Evolutionary conservation across 2,797 vertebrate species (phyloP), one percentile per base, ranked within the genome.

Genomic region (Fundulus diaphanus): DNA sequence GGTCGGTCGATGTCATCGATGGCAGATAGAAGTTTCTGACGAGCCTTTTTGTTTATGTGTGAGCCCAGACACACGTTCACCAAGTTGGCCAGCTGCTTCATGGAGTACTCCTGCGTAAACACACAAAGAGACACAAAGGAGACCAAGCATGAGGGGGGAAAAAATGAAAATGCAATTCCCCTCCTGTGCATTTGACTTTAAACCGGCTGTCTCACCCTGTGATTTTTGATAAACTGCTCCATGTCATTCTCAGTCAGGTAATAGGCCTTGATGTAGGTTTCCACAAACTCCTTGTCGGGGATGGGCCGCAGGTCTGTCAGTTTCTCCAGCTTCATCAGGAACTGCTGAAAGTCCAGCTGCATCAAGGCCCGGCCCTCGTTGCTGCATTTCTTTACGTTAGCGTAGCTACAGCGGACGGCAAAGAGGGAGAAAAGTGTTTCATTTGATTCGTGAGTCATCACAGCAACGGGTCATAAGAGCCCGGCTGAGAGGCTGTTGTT

Each of bases 361-460:
- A 99, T 99, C 91, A 99, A 95, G 72, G 98, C 98, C 51, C 98
- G 97, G 56, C 98, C 98, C 90, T 99, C 98, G 51, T 99, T 99
- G 91, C 98, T 99, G 90, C 98, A 99, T 81, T 99, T 99, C 93
- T 99, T 99, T 76, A 99, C 98, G 6, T 98, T 99, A n/a, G 97
- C 97, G 15, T 99, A 99, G 79, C 98, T 99, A 3, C 72, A 69
- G 81, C 0, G 27, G 31, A 76, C 52, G 67, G 68, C 8, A 51
- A 52, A 56, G 11, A 9, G 1, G 15, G 0, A 33, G 42, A 51
- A 13, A 46, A 2, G 70, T 5, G 22, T 78, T 6, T 27, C n/a
- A 44, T 27, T 67, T 67, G 22, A 8, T 27, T 16, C 6, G 63
- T 27, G 40, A 67, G 63, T 71, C 59, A 44, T 72, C 24, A 51